phyloP scores from a whole-genome alignment of 1,140 invertebrate genomes.

The Holcopasites calliopsidis region DNA sequence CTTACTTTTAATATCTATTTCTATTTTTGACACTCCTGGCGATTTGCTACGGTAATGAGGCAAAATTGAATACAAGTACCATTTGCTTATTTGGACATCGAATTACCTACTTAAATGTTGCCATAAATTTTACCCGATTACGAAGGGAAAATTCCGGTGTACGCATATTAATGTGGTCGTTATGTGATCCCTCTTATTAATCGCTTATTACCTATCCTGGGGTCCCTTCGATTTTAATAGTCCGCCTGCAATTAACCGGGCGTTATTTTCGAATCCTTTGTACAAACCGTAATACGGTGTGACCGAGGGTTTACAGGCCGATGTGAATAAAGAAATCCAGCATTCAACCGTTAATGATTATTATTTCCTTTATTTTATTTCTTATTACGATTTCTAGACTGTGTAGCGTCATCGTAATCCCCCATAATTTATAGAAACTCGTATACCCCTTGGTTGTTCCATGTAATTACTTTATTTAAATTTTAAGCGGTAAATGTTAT shows the following conservation, averaged over 20 bases:
- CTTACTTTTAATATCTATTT: too few species aligned
- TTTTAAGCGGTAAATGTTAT: not conserved
- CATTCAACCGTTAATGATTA: not conserved
- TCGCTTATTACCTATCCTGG: not conserved
- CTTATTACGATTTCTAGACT: not conserved
- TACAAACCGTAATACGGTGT: not conserved
- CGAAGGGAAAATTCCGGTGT: not conserved
- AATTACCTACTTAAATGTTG: not conserved
- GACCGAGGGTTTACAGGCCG: not conserved
- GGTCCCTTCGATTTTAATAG: not conserved
- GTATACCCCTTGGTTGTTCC: not conserved
- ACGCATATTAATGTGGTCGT: not conserved
- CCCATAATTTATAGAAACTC: not conserved
- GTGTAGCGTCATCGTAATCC: not conserved
- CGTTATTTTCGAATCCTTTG: not conserved
- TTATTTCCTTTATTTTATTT: too few species aligned
- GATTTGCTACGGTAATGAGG: not conserved
- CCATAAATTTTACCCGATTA: not conserved
- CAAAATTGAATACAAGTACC: not conserved
- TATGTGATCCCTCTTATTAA: not conserved
- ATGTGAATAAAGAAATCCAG: not conserved
- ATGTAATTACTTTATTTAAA: not conserved
- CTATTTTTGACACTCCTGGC: not conserved
- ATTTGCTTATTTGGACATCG: too few species aligned
- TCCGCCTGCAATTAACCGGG: not conserved